Conservation (phyloP, 1,140 invertebrate species). For the Drosophila punjabiensis region DNA sequence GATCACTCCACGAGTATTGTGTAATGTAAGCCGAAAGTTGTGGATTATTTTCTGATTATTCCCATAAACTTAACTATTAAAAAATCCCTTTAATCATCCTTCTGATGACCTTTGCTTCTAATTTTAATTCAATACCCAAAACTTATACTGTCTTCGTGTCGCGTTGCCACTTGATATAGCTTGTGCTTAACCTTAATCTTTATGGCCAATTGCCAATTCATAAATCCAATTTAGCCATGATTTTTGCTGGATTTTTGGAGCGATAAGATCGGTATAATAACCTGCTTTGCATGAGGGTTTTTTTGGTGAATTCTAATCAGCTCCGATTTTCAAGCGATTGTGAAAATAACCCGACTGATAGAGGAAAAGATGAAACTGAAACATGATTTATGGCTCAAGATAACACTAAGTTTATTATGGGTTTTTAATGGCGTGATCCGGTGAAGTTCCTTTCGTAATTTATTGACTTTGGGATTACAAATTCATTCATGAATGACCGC, state of each 20-base stretch:
- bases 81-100: neutral
- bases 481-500: too few species aligned
- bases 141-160: too few species aligned
- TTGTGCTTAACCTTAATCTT: neutral
- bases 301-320: conserved; percentile 2
- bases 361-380: neutral
- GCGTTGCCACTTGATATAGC: neutral
- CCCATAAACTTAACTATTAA: neutral
- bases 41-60: neutral
- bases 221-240: conserved; percentile 24
- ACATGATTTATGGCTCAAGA: conserved; percentile 1
- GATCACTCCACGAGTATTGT: neutral
- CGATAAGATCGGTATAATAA: conserved; percentile 22
- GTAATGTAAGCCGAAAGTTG: neutral
- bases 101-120: neutral
- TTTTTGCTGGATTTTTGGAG: neutral
- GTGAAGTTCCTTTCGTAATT: conserved; percentile 15
- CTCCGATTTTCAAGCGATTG: neutral
- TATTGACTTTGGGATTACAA: neutral
- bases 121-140: neutral
- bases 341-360: conserved; percentile 11
- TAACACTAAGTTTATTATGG: neutral
- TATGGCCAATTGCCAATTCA: conserved; percentile 13
- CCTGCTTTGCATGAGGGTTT: neutral
- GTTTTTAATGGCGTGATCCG: neutral